These are phyloP conservation scores for Lordiphosa collinella DNA, from an alignment of 1,140 invertebrate species.

Conservation along the genomic window DNA sequence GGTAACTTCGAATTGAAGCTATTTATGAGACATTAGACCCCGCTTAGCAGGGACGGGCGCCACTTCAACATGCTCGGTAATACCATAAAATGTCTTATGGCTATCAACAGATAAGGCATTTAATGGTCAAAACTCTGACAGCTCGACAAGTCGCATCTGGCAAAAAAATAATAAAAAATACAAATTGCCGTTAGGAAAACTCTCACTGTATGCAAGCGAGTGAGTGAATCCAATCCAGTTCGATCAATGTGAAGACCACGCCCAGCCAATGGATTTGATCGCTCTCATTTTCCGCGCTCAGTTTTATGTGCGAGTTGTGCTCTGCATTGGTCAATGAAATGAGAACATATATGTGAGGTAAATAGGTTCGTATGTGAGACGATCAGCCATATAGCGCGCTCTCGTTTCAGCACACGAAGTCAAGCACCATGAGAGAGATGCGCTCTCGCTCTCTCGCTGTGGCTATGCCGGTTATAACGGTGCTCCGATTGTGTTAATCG, in stretches of 20 bases:
- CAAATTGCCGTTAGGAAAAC: conserved; percentile 21
- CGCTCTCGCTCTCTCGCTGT: conserved; percentile 13
- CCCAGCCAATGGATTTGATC: conserved; percentile 21
- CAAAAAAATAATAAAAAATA: neutral
- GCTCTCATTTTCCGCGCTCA: conserved; percentile 31
- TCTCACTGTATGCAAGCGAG: neutral
- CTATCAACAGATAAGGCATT: conserved; percentile 73
- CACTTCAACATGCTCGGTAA: conserved; percentile 61
- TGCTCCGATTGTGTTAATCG: conserved; percentile 79
- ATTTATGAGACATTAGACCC: conserved; percentile 47
- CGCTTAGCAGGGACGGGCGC: conserved; percentile 19
- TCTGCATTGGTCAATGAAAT: conserved; percentile 79
- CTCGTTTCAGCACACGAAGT: conserved; percentile 41
- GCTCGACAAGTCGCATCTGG: conserved; percentile 60
- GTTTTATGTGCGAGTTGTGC: conserved; percentile 47
- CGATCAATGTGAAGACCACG: conserved; percentile 5
- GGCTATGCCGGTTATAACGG: conserved; percentile 68
- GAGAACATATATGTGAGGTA: conserved; percentile 55
- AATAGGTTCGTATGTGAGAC: conserved; percentile 53
- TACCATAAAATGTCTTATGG: conserved; percentile 70
- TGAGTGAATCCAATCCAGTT: conserved; percentile 2
- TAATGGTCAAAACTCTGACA: conserved; percentile 69
- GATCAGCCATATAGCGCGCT: conserved; percentile 41
- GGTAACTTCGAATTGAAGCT: conserved; percentile 39
- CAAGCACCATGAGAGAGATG: conserved; percentile 13